phyloP scores from a whole-genome alignment of 1,140 invertebrate genomes.

The Apis mellifera region Amel_HAv3.1 CM009945.2:8854001-8854500 shows the following conservation, averaged over 20 bases:
- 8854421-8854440: too few relatives aligned
- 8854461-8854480: neutral
- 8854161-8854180: neutral
- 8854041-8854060: neutral
- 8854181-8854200: too few relatives aligned
- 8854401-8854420: neutral
- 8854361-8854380: neutral
- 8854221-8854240: neutral
- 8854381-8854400: too few relatives aligned
- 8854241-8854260: neutral
- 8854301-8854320: neutral
- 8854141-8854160: neutral
- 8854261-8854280: neutral
- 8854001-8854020: neutral
- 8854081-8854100: neutral
- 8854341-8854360: neutral
- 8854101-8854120: constrained; percentile 1
- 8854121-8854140: neutral
- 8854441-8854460: neutral
- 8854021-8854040: neutral
- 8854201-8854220: neutral
- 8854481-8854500: too few relatives aligned
- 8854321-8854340: too few relatives aligned
- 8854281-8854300: constrained; percentile 3
- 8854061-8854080: neutral